Evolutionary conservation across 2,113 vertebrate species (phyloP).

Genomic region (Megaceryle maxima): DNA sequence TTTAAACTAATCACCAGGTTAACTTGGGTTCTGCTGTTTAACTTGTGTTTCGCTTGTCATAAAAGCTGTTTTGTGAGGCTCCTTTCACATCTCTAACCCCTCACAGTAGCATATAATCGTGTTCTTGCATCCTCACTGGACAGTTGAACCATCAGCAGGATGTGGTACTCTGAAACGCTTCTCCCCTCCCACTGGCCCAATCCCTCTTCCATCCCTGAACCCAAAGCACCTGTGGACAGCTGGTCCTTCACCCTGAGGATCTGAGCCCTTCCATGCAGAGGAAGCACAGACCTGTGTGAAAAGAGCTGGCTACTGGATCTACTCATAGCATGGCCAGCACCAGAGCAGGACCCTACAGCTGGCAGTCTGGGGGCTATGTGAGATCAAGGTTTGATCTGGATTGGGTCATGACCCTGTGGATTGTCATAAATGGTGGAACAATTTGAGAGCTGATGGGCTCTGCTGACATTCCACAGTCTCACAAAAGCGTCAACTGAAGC

Average conservation of each 20-base stretch:
- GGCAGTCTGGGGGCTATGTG: not conserved
- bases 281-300: not conserved
- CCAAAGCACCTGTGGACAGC: not conserved
- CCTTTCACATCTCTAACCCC: not conserved
- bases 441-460: not conserved
- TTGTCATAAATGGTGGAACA: not conserved
- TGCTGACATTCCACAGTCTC: not conserved
- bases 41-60: not conserved
- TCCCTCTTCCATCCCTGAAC: not conserved
- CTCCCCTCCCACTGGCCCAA: not conserved
- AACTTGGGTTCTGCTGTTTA: not conserved
- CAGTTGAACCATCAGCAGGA: fast-evolving
- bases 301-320: not conserved
- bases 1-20: not conserved
- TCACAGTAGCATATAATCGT: not conserved
- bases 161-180: not conserved
- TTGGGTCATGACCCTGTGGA: not conserved
- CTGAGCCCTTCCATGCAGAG: not conserved
- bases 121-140: not conserved
- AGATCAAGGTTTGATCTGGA: not conserved
- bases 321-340: fast-evolving
- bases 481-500: not conserved
- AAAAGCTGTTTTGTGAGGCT: not conserved
- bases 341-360: not conserved
- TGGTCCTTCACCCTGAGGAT: not conserved